Conservation (phyloP, 1,140 invertebrate species). For the Drosophila aff. region DNA sequence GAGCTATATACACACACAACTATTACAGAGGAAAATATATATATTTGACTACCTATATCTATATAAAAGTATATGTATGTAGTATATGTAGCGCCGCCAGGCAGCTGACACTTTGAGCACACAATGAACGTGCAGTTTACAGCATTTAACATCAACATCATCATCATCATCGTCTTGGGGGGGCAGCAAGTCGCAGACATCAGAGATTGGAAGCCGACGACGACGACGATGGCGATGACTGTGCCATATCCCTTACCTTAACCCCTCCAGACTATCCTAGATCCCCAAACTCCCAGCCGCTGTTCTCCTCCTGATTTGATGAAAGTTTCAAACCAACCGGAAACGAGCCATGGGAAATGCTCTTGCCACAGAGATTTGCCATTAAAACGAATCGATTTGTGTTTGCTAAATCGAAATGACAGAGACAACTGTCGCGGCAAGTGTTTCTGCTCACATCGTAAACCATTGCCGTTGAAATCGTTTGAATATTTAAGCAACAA, state of each 20-base stretch:
- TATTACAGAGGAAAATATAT: constrained; percentile 5
- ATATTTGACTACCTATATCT: neutral
- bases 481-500: neutral
- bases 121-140: constrained; percentile 73
- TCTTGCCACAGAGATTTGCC: constrained; percentile 53
- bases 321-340: constrained; percentile 65
- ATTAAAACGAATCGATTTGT: constrained; percentile 68
- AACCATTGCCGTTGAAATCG: constrained; percentile 5
- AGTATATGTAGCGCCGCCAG: constrained; percentile 11
- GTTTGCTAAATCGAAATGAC: constrained; percentile 29
- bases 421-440: constrained; percentile 17
- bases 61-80: neutral
- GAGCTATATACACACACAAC: constrained; percentile 36
- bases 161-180: constrained; percentile 31
- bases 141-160: constrained; percentile 53
- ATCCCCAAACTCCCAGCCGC: neutral
- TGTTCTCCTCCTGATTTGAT: constrained; percentile 38
- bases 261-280: constrained; percentile 13
- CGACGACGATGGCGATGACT: constrained; percentile 40
- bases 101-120: constrained; percentile 65
- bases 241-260: constrained; percentile 23
- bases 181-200: constrained; percentile 45
- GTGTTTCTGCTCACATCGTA: constrained; percentile 7
- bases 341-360: constrained; percentile 64
- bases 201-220: constrained; percentile 29